A percentile compares a stretch with the other conserved stretches of the same genome.
phyloP scores from a whole-genome alignment of 2,113 vertebrate species.

The Poecilia latipinna region DNA sequence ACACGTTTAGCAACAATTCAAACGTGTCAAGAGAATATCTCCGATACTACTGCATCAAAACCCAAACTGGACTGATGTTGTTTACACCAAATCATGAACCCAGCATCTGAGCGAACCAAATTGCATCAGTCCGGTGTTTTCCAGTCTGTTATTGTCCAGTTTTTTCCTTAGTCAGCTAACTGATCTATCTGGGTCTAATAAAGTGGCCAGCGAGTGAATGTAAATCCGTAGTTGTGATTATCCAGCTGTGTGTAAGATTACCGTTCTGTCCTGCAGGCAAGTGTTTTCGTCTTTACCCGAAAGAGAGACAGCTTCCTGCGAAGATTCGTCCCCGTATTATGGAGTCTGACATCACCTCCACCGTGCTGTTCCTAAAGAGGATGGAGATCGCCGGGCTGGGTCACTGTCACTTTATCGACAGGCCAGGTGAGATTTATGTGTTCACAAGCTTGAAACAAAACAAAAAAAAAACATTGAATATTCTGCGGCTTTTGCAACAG shows the following conservation, averaged over 20 bases:
- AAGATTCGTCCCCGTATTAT: conserved; percentile 78
- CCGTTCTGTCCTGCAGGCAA: conserved; percentile 79
- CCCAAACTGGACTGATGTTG: no score
- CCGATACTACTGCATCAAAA: no score
- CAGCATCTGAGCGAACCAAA: no score
- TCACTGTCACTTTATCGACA: conserved; percentile 87
- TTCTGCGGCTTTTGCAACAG: background rate
- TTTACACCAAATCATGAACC: no score
- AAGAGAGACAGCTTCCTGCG: conserved; percentile 77
- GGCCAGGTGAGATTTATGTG: conserved; percentile 79
- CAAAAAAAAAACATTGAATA: background rate
- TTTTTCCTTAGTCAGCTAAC: background rate
- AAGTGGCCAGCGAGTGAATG: background rate
- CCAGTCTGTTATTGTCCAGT: background rate
- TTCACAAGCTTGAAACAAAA: background rate
- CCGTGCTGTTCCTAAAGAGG: conserved; percentile 90
- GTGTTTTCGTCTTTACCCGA: conserved; percentile 89
- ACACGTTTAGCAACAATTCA: no score
- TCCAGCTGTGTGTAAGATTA: background rate
- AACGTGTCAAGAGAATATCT: no score
- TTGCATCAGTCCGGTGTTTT: background rate
- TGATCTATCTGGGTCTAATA: background rate
- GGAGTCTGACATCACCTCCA: conserved; percentile 86
- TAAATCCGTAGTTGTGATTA: background rate
- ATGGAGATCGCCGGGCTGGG: conserved; percentile 87